A percentile compares a stretch with the other conserved stretches of the same genome.
phyloP scores from a whole-genome alignment of 2,888 invertebrate species.

The Stegophylla sp. region DNA sequence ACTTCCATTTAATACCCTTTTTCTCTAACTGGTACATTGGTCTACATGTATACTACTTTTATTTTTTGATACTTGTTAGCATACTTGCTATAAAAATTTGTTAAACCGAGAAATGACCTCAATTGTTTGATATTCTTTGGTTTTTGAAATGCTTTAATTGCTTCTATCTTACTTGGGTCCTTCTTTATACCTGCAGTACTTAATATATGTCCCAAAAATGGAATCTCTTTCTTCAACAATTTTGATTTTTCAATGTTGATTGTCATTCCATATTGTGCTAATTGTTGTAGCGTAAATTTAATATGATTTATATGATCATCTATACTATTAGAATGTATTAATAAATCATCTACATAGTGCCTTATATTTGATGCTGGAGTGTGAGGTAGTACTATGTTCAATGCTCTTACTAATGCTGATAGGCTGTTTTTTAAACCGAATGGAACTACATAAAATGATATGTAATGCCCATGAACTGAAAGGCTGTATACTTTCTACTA shows the following conservation, averaged over 20 bases:
- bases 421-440: not conserved
- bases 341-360: not conserved
- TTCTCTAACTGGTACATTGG: not conserved
- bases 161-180: not conserved
- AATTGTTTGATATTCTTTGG: conserved; percentile 1
- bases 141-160: not conserved
- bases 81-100: conserved; percentile 1
- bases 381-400: not conserved
- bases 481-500: not conserved
- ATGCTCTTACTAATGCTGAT: not conserved
- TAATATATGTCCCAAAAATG: not conserved
- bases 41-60: not conserved
- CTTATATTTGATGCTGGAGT: not conserved
- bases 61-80: not conserved
- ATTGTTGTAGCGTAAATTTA: not conserved
- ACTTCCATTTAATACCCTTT: not conserved
- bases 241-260: not conserved
- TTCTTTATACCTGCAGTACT: not conserved
- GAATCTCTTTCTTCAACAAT: not conserved
- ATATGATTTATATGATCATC: not conserved
- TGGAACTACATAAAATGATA: not conserved
- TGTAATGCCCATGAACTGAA: not conserved
- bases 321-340: not conserved
- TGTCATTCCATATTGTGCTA: not conserved
- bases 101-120: not conserved